Evolutionary conservation across 2,113 vertebrate genomes (phyloP).

Genomic region (Athene cunicularia): DNA sequence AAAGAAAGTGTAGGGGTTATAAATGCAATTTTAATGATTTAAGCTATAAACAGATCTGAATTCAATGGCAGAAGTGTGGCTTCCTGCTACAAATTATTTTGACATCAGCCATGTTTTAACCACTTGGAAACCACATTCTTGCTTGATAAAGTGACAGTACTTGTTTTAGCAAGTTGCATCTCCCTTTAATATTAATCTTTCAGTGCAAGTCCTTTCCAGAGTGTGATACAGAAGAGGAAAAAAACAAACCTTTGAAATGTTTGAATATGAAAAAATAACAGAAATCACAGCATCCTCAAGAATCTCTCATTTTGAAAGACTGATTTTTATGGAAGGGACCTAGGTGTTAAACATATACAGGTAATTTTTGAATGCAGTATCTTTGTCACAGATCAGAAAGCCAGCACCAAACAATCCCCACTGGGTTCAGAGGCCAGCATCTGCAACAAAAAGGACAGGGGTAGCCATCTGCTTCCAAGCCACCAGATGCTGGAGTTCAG

Average conservation of each 20-base stretch:
- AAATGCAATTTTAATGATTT: not conserved
- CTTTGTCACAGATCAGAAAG: not conserved
- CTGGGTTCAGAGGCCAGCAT: not conserved
- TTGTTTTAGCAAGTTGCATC: not conserved
- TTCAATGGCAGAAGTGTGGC: not conserved
- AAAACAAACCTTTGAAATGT: not conserved
- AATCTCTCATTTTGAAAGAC: not conserved
- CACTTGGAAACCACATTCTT: not conserved
- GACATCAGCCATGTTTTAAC: not conserved
- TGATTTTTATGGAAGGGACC: not conserved
- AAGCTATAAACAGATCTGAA: not conserved
- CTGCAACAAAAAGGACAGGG: not conserved
- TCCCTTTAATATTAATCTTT: not conserved
- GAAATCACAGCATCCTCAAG: not conserved
- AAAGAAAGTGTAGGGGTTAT: not conserved
- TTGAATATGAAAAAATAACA: not conserved
- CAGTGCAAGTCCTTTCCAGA: not conserved
- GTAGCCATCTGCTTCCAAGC: not conserved
- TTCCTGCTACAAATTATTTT: not conserved
- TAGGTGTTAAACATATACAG: accelerated
- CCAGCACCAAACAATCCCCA: not conserved
- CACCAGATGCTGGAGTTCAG: not conserved
- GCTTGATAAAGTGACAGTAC: not conserved
- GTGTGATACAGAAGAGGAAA: not conserved
- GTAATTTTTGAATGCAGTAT: not conserved